Evolutionary conservation across 2,888 invertebrate genomes (phyloP), one percentile per base, ranked within the genome.

Genomic region (Andrena hattorfiana): DNA sequence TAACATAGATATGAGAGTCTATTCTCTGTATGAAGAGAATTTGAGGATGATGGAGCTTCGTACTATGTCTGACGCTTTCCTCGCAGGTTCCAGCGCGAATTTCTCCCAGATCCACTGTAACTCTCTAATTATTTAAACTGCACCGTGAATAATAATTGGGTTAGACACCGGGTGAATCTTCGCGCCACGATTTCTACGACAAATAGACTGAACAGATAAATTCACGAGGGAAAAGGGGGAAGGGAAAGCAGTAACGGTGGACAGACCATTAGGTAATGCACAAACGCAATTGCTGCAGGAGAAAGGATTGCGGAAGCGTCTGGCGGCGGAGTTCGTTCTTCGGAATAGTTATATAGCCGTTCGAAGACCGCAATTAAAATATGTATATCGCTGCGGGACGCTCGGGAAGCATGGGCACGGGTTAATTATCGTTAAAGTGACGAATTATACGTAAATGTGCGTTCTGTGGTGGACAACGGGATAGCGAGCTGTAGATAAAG

Each of bases 271-370:
- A 67, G 62, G 67, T 72, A 78, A 77, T 26, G 48, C 2, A 35
- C 13, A 42, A 72, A 56, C 71, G 80, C 30, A 66, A 70, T 51
- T 1, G 42, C 26, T 51, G 42, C 5, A 13, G 26, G 71, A 62
- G 67, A 77, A 77, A 77, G 67, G 71, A 68, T 63, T 13, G 80
- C 80, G 78, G 63, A 77, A 78, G 49, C 35, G 32, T 6, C 7
- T n/a, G 32, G n/a, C 49, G 13, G 26, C 10, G 13, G 26, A 10
- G 20, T 42, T 42, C 42, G 42, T n/a, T 7, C 28, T n/a, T 48
- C 26, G n/a, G 10, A 13, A 66, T 32, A 23, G 0, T 60, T 62
- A 60, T 60, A 28, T 32, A 35, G n/a, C 2, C 28, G 4, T 0
- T n/a, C 0, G 26, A 54, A 23, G 28, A 2, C 10, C 26, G 4